These are phyloP conservation scores for Coelinius sp. DNA, from an alignment of 2,888 invertebrate species.

Conservation along the genomic window DNA sequence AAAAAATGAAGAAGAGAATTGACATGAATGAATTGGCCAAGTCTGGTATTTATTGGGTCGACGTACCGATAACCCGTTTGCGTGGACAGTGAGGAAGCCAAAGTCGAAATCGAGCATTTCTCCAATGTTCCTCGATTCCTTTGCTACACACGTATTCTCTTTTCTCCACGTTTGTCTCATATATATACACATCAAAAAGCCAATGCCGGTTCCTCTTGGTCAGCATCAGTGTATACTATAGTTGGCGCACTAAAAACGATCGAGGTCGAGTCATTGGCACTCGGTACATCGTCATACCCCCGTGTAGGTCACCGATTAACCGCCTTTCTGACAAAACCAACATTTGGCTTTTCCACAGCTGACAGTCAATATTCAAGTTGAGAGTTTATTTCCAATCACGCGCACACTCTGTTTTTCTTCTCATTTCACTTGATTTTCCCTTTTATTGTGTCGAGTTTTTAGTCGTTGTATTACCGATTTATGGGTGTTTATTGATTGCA, in stretches of 20 bases:
- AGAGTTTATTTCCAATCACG: neutral
- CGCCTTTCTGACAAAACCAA: conserved; percentile 50
- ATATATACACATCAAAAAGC: conserved; percentile 13
- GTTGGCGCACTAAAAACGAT: conserved; percentile 65
- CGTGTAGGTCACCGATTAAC: conserved; percentile 43
- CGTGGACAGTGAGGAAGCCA: conserved; percentile 22
- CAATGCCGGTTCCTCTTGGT: conserved; percentile 35
- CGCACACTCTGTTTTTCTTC: neutral
- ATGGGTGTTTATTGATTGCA: conserved; percentile 68
- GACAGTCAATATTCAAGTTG: neutral
- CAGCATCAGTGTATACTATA: neutral
- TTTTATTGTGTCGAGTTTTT: neutral
- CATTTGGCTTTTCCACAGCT: neutral
- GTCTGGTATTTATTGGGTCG: conserved; percentile 44
- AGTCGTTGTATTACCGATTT: conserved; percentile 1
- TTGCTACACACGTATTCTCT: conserved; percentile 1
- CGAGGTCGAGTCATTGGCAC: conserved; percentile 62
- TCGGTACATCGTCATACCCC: conserved; percentile 40
- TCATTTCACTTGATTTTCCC: neutral
- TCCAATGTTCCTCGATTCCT: conserved; percentile 36
- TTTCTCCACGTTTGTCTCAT: conserved; percentile 24
- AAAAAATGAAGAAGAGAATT: conserved; percentile 25
- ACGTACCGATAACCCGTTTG: conserved; percentile 41
- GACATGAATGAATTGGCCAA: conserved; percentile 34
- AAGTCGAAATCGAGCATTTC: conserved; percentile 42